Percentiles rank a stretch among this genome's conserved stretches.
These are phyloP conservation scores for Helleia helle DNA, from an alignment of 2,888 invertebrate genomes.

Conservation along the genomic window DNA sequence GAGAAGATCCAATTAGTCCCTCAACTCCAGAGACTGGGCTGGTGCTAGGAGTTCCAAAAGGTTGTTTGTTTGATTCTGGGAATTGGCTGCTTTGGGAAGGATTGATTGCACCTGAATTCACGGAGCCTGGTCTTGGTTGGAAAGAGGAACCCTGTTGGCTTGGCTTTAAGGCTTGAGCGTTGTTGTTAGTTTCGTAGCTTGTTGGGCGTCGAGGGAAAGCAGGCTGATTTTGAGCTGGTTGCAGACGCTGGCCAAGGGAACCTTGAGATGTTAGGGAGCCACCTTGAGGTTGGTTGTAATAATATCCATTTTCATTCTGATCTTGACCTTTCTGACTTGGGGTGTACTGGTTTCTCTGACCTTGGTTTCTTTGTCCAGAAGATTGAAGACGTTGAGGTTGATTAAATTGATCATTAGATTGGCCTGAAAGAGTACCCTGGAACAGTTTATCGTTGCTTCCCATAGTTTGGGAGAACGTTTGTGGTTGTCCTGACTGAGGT, in stretches of 20 bases:
- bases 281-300: constrained; percentile 5
- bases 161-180: neutral
- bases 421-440: neutral
- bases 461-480: neutral
- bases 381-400: neutral
- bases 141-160: neutral
- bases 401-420: neutral
- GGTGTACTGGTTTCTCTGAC: constrained; percentile 12
- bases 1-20: too few relatives aligned
- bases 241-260: constrained; percentile 8
- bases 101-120: neutral
- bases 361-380: constrained; percentile 11
- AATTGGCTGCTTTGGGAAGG: neutral
- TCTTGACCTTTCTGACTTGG: constrained; percentile 14
- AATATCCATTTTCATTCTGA: constrained; percentile 7
- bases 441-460: neutral
- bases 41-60: constrained; percentile 13
- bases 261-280: constrained; percentile 4
- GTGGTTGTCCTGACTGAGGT: constrained; percentile 5
- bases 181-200: neutral
- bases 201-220: neutral
- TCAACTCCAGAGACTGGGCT: neutral
- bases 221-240: neutral
- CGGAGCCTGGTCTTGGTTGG: constrained; percentile 11
- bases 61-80: constrained; percentile 5